Conservation (phyloP, 1,140 invertebrate genomes). For the Drosophila pachea region DNA sequence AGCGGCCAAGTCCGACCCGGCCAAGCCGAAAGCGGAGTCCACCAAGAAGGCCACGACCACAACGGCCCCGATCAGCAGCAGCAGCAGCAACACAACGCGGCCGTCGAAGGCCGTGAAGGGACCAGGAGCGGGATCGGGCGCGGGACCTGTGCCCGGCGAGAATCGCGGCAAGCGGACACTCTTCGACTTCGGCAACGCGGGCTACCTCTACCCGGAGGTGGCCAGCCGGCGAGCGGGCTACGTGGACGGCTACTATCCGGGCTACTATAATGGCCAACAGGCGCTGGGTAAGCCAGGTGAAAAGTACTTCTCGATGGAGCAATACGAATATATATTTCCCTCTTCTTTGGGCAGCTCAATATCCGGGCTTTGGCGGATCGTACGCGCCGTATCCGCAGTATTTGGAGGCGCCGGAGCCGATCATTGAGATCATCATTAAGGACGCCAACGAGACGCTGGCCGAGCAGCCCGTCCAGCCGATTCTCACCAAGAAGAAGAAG, state of each 20-base stretch:
- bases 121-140: no score
- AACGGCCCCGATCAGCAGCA: slow-evolving; percentile 1
- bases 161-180: slow-evolving; percentile 75
- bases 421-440: slow-evolving; percentile 94
- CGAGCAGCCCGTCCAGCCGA: slow-evolving; percentile 81
- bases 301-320: not conserved
- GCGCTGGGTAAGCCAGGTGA: slow-evolving; percentile 54
- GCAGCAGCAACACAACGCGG: slow-evolving; percentile 25
- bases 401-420: slow-evolving; percentile 89
- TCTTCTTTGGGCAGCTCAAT: slow-evolving; percentile 58
- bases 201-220: slow-evolving; percentile 67
- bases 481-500: slow-evolving; percentile 81
- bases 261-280: slow-evolving; percentile 69
- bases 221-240: slow-evolving; percentile 67
- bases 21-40: slow-evolving; percentile 40
- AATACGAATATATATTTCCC: not conserved
- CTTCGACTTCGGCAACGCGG: slow-evolving; percentile 72
- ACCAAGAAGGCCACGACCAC: slow-evolving; percentile 46
- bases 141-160: slow-evolving; percentile 46
- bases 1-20: slow-evolving; percentile 38
- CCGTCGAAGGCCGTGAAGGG: slow-evolving; percentile 58
- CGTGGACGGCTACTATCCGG: slow-evolving; percentile 63
- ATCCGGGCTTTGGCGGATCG: slow-evolving; percentile 46
- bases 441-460: slow-evolving; percentile 91
- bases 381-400: slow-evolving; percentile 81